phyloP scores from a whole-genome alignment of 1,140 invertebrate genomes.

The Argopecten irradians region DNA sequence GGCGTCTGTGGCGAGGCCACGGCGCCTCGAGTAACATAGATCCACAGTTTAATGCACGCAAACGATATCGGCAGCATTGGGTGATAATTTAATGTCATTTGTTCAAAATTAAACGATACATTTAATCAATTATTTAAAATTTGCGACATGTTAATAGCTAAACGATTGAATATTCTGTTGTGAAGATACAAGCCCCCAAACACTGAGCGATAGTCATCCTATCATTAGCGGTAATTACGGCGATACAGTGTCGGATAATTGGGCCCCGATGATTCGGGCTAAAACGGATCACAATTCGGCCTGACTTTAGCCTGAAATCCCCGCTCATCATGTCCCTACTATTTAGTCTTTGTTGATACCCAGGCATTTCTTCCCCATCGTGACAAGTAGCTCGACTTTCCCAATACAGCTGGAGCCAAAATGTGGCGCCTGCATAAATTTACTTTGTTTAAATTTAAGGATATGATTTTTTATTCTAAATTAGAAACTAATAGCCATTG shows the following conservation, averaged over 20 bases:
- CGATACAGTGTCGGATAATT: constrained; percentile 49
- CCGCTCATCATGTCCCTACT: background rate
- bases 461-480: constrained; percentile 20
- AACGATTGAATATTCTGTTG: constrained; percentile 54
- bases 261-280: constrained; percentile 3
- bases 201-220: constrained; percentile 43
- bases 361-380: background rate
- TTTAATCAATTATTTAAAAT: constrained; percentile 54
- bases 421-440: constrained; percentile 4
- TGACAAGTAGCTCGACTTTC: background rate
- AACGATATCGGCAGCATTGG: constrained; percentile 29
- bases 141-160: constrained; percentile 50
- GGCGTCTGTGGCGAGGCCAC: background rate
- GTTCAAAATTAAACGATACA: constrained; percentile 54
- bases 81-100: constrained; percentile 59
- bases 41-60: background rate
- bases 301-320: background rate
- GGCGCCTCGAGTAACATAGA: background rate
- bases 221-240: constrained; percentile 51
- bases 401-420: background rate
- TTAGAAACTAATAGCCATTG: constrained; percentile 13
- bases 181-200: constrained; percentile 47
- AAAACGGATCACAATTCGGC: constrained; percentile 15
- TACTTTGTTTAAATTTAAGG: constrained; percentile 23
- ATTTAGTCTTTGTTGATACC: background rate